Evolutionary conservation across 2,797 vertebrate species (phyloP).

Genomic region (Yasuhikotakia modesta): DNA sequence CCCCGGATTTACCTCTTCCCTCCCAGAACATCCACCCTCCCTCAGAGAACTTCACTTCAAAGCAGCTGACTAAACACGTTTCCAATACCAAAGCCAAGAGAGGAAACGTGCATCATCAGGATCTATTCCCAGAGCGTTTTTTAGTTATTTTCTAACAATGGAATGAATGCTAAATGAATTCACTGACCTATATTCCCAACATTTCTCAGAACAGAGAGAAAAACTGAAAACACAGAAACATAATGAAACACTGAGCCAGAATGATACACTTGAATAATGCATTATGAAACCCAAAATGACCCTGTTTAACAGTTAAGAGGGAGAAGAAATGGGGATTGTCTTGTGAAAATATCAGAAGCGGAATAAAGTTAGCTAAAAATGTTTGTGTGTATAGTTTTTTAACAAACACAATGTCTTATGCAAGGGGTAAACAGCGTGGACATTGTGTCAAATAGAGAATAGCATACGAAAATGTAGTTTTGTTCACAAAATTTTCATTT

Average conservation of each 20-base stretch:
- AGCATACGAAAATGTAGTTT: no score
- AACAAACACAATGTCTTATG: not conserved
- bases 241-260: slow-evolving; percentile 7
- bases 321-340: slow-evolving; percentile 24
- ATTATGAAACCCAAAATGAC: no score
- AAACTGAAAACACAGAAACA: slow-evolving; percentile 24
- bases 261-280: slow-evolving; percentile 32
- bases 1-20: not conserved
- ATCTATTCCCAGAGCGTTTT: slow-evolving; percentile 41
- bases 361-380: not conserved
- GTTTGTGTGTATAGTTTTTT: not conserved
- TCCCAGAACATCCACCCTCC: not conserved
- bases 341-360: not conserved
- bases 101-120: slow-evolving; percentile 16
- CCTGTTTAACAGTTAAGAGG: slow-evolving; percentile 37
- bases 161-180: slow-evolving; percentile 44
- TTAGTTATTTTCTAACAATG: slow-evolving; percentile 23
- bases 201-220: slow-evolving; percentile 26
- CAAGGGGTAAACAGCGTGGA: no score
- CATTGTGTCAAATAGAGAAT: no score
- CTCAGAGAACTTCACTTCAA: slow-evolving; percentile 50
- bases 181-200: slow-evolving; percentile 32
- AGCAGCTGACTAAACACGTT: slow-evolving; percentile 42
- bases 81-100: slow-evolving; percentile 34
- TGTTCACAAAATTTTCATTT: no score